Conservation (phyloP, 2,797 vertebrate species). For the Menidia menidia region DNA sequence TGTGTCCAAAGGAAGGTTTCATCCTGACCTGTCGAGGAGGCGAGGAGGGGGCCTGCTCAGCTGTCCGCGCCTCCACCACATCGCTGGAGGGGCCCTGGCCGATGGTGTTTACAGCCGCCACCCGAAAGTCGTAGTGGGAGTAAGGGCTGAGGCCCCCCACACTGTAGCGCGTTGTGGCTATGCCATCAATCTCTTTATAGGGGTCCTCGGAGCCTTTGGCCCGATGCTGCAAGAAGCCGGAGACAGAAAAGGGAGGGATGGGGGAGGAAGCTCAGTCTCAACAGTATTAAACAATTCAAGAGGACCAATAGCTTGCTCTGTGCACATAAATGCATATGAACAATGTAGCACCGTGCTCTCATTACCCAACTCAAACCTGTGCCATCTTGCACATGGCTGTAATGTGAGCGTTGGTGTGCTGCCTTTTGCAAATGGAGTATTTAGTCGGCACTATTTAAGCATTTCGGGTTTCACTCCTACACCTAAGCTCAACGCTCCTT, state of each 20-base stretch:
- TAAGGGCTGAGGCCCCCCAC: conserved; percentile 98
- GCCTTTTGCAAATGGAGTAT: conserved; percentile 16
- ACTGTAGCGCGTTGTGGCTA: conserved; percentile 97
- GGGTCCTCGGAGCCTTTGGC: conserved; percentile 91
- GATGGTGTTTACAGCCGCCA: conserved; percentile 97
- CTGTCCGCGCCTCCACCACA: conserved; percentile 92
- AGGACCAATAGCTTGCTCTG: not conserved
- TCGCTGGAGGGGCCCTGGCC: conserved; percentile 95
- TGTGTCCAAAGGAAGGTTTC: not conserved
- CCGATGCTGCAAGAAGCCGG: conserved; percentile 83
- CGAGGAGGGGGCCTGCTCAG: conserved; percentile 96
- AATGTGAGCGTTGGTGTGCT: conserved; percentile 3
- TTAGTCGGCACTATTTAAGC: conserved; percentile 14
- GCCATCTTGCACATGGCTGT: not conserved
- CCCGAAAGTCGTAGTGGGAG: conserved; percentile 96
- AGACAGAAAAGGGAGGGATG: not conserved
- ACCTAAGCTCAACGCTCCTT: conserved; percentile 20
- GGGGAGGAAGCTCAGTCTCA: conserved; percentile 22
- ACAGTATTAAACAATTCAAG: not conserved
- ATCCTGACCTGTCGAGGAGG: conserved; percentile 90
- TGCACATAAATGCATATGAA: not conserved
- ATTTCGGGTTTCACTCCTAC: conserved; percentile 16
- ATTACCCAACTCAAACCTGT: conserved; percentile 6
- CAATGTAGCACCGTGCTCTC: too few species aligned
- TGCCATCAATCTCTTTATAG: conserved; percentile 97